A percentile compares a stretch with the other conserved stretches of the same genome.
Evolutionary conservation across 1,140 invertebrate genomes (phyloP).

Genomic region (Brachionus angularis): DNA sequence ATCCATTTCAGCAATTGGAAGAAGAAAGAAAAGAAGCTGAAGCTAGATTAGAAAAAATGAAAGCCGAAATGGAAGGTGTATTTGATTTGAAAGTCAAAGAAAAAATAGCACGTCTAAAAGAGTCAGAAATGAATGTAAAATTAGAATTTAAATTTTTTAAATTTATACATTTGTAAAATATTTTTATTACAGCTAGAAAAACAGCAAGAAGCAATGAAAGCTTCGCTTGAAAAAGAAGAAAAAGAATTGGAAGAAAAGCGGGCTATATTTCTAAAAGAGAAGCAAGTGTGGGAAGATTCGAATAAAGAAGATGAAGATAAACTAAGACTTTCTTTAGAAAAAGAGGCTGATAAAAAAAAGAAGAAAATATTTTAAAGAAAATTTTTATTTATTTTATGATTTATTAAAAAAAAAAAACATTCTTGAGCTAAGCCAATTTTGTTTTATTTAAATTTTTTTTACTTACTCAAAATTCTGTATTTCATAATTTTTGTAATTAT

Average conservation of each 20-base stretch:
- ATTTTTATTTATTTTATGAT: background rate
- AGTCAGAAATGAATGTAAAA: slow-evolving; percentile 39
- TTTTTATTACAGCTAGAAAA: slow-evolving; percentile 13
- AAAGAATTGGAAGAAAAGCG: slow-evolving; percentile 39
- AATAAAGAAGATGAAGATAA: slow-evolving; percentile 42
- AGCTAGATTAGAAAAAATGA: slow-evolving; percentile 42
- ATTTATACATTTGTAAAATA: background rate
- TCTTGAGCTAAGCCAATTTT: background rate
- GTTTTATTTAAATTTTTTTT: no score
- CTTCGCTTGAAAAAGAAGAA: slow-evolving; percentile 43
- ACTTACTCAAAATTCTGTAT: no score
- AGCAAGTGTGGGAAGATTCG: slow-evolving; percentile 40
- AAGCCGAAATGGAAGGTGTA: slow-evolving; percentile 41
- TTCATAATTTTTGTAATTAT: no score
- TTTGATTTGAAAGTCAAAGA: slow-evolving; percentile 44
- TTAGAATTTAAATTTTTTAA: background rate
- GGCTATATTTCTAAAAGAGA: slow-evolving; percentile 20
- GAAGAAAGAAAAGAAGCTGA: slow-evolving; percentile 42
- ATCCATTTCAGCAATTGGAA: slow-evolving; percentile 21
- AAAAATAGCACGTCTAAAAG: slow-evolving; percentile 37
- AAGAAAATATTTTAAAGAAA: slow-evolving; percentile 30
- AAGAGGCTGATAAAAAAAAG: slow-evolving; percentile 41
- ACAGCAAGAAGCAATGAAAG: slow-evolving; percentile 41
- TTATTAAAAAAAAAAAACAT: background rate
- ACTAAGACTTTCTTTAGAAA: slow-evolving; percentile 27